Evolutionary conservation across 2,797 vertebrate genomes (phyloP).

Genomic region (Australoheros facetus): DNA sequence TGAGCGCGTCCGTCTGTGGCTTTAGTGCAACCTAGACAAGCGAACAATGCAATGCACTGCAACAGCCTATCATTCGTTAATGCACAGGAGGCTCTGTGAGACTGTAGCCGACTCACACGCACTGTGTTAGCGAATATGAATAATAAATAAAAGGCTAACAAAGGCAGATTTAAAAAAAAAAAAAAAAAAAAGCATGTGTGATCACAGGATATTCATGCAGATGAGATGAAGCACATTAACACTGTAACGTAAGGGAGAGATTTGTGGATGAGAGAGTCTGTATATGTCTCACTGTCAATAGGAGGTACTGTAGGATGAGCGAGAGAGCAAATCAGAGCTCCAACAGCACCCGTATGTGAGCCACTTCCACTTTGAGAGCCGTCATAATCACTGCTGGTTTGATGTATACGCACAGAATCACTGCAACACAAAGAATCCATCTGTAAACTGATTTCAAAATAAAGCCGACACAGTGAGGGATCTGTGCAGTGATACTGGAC

Average conservation of each 20-base stretch:
- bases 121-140: conserved; percentile 2
- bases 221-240: conserved; percentile 23
- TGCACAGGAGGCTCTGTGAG: background rate
- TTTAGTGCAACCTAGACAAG: background rate
- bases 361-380: conserved; percentile 10
- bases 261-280: conserved; percentile 14
- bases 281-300: conserved; percentile 25
- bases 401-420: background rate
- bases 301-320: conserved; percentile 23
- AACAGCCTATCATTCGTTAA: conserved; percentile 11
- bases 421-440: background rate
- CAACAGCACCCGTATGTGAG: conserved; percentile 13
- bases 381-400: conserved; percentile 13
- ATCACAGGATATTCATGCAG: conserved; percentile 22
- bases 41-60: conserved; percentile 10
- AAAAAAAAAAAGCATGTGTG: background rate
- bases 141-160: conserved; percentile 25
- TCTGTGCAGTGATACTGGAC: background rate
- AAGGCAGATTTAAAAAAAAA: background rate
- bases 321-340: conserved; percentile 39
- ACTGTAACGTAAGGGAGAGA: conserved; percentile 9
- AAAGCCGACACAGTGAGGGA: background rate
- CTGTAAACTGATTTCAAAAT: background rate
- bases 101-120: background rate
- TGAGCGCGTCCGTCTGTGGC: conserved; percentile 5